A percentile compares a stretch with the other conserved stretches of the same genome.
phyloP scores from a whole-genome alignment of 2,888 invertebrate genomes.

The Pemphredon lugubris region DNA sequence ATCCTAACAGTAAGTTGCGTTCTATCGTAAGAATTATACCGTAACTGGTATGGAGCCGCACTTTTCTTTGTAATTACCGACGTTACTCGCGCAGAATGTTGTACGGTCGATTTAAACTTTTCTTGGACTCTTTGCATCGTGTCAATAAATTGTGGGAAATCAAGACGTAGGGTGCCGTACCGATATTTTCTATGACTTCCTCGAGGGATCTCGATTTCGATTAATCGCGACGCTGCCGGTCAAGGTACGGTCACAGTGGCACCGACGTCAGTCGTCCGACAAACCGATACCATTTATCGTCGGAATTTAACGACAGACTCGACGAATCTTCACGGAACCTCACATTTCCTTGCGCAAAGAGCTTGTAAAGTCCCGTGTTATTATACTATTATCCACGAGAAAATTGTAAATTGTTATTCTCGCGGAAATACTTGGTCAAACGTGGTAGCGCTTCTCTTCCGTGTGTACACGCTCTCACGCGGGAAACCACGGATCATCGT shows the following conservation, averaged over 20 bases:
- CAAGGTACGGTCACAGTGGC: too few species aligned
- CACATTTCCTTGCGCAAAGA: background rate
- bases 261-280: too few species aligned
- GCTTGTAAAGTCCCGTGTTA: conserved; percentile 6
- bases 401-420: conserved; percentile 30
- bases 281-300: too few species aligned
- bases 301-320: too few species aligned
- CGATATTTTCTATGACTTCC: too few species aligned
- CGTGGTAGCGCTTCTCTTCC: conserved; percentile 43
- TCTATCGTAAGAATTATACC: conserved; percentile 3
- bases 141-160: too few species aligned
- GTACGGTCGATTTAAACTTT: background rate
- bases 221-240: too few species aligned
- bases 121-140: background rate
- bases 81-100: conserved; percentile 28
- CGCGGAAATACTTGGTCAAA: conserved; percentile 21
- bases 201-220: too few species aligned
- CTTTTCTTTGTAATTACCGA: conserved; percentile 26
- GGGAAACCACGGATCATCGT: conserved; percentile 27
- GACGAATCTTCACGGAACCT: background rate
- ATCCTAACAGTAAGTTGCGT: conserved; percentile 3
- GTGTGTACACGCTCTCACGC: conserved; percentile 21
- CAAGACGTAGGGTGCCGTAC: too few species aligned
- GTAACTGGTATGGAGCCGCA: conserved; percentile 6
- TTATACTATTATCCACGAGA: conserved; percentile 27